Evolutionary conservation across 2,888 invertebrate genomes (phyloP).

Genomic region (Acanthosepion lycidas): DNA sequence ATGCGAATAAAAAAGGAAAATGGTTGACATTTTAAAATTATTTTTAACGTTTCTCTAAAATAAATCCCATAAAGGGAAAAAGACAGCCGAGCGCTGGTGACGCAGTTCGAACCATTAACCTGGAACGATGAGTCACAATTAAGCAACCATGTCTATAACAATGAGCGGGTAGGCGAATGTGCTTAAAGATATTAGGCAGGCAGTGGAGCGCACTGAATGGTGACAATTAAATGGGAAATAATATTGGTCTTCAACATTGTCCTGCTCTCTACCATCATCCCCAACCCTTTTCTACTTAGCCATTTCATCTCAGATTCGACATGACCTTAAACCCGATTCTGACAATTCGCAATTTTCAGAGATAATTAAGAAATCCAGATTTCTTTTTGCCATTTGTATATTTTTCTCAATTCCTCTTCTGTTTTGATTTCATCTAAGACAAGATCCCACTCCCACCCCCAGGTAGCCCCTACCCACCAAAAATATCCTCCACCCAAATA

Average conservation of each 20-base stretch:
- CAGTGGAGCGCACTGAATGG: background rate
- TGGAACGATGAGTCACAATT: background rate
- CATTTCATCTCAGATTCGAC: too few species aligned
- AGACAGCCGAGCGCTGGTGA: background rate
- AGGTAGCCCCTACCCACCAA: too few species aligned
- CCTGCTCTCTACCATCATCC: background rate
- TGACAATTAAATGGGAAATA: constrained; percentile 8
- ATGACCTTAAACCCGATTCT: background rate
- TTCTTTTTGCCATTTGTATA: background rate
- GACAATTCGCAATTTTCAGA: background rate
- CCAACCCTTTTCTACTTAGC: too few species aligned
- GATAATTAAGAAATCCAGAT: background rate
- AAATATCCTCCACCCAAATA: too few species aligned
- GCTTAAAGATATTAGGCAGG: constrained; percentile 3
- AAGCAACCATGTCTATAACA: background rate
- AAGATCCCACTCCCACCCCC: too few species aligned
- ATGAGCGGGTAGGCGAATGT: background rate
- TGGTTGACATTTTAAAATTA: background rate
- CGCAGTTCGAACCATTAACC: background rate
- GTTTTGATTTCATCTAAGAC: background rate
- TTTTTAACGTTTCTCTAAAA: background rate
- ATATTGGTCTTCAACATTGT: background rate
- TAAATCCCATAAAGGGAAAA: background rate
- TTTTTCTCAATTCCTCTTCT: background rate
- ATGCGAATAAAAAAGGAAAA: background rate